phyloP scores from a whole-genome alignment of 2,888 invertebrate genomes.

The Barypeithes pellucidus region DNA sequence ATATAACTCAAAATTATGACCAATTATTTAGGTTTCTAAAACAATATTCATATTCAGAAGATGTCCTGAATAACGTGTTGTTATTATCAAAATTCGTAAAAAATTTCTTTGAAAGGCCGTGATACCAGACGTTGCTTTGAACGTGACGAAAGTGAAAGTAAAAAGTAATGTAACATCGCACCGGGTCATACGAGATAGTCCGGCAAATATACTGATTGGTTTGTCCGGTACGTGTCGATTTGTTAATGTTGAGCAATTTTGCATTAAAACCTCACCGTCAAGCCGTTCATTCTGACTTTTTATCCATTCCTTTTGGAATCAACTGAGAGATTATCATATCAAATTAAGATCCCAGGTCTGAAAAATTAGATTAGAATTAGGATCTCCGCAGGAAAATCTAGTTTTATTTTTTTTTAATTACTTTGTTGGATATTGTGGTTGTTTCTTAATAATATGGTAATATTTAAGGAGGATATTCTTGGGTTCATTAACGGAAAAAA shows the following conservation, averaged over 20 bases:
- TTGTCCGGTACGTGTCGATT: conserved; percentile 7
- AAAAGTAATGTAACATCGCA: conserved; percentile 8
- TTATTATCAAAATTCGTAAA: conserved; percentile 30
- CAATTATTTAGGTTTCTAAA: conserved; percentile 27
- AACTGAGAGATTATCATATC: too few species aligned
- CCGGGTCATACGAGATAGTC: conserved; percentile 23
- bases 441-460: too few species aligned
- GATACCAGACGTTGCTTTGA: conserved; percentile 9
- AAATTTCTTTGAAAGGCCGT: conserved; percentile 19
- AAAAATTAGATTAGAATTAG: too few species aligned
- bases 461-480: too few species aligned
- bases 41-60: conserved; percentile 18
- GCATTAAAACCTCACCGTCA: too few species aligned
- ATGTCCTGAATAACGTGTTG: conserved; percentile 18
- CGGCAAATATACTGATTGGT: neutral
- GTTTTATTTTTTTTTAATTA: too few species aligned
- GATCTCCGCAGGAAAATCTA: too few species aligned
- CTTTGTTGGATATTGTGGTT: too few species aligned
- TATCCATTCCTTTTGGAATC: too few species aligned
- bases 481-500: too few species aligned
- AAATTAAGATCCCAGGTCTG: too few species aligned
- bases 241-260: neutral
- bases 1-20: conserved; percentile 15
- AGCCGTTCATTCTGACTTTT: too few species aligned
- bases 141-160: conserved; percentile 34